Evolutionary conservation across 2,113 vertebrate species (phyloP).

Genomic region (Pterocles burchelli): DNA sequence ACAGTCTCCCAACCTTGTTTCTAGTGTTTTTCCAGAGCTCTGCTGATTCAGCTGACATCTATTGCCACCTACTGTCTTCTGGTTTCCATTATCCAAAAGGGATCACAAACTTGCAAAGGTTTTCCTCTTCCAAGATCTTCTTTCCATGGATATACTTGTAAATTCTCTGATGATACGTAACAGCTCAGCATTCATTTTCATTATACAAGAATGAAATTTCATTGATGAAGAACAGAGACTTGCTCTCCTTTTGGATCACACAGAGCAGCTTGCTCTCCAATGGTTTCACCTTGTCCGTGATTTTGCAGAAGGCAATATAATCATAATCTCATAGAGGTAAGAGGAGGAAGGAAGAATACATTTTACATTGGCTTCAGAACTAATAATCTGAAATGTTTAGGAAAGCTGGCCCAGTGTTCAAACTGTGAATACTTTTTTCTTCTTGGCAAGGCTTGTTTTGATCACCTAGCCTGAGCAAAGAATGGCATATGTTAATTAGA

Average conservation of each 20-base stretch:
- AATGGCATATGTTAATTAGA: not conserved
- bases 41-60: fast-evolving
- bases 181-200: not conserved
- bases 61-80: not conserved
- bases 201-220: not conserved
- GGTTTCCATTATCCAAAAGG: not conserved
- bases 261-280: not conserved
- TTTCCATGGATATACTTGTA: not conserved
- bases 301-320: not conserved
- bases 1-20: not conserved
- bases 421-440: not conserved
- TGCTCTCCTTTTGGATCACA: not conserved
- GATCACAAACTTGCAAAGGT: not conserved
- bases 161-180: not conserved
- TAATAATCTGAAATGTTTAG: not conserved
- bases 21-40: not conserved
- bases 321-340: not conserved
- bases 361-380: not conserved
- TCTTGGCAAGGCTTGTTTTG: slow-evolving; percentile 16
- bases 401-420: not conserved
- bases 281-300: not conserved
- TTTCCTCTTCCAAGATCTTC: not conserved
- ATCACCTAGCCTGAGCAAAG: not conserved
- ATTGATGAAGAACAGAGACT: not conserved
- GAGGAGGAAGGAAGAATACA: not conserved